Conservation (phyloP, 30 jellyfish, hydroid and myxozoan species). For the Pelagia noctiluca region DNA sequence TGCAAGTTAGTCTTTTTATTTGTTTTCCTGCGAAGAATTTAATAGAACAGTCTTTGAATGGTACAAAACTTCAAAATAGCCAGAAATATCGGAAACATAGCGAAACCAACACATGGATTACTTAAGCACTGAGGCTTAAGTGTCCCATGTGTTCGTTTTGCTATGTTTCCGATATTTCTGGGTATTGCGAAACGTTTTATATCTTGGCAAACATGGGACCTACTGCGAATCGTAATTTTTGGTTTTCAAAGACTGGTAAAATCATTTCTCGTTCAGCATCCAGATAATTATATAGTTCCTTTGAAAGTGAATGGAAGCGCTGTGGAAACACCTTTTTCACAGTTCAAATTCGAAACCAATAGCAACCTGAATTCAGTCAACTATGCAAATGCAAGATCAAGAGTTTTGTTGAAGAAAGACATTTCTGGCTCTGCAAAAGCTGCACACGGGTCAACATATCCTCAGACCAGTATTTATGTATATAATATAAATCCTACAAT, state of each 20-base stretch:
- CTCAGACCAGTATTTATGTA: neutral
- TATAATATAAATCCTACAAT: neutral
- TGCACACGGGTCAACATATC: constrained; percentile 26
- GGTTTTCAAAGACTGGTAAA: neutral
- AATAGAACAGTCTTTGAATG: too few species aligned
- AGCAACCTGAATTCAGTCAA: neutral
- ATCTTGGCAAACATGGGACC: constrained; percentile 22
- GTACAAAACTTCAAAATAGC: too few species aligned
- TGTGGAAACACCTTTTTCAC: constrained; percentile 5
- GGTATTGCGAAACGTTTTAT: constrained; percentile 1
- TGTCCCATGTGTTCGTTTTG: too few species aligned
- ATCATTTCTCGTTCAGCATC: neutral
- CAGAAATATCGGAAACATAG: too few species aligned
- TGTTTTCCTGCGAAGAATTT: too few species aligned
- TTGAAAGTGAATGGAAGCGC: constrained; percentile 23
- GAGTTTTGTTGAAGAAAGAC: constrained; percentile 3
- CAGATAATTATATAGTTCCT: neutral
- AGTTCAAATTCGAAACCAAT: constrained; percentile 15
- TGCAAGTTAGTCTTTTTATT: constrained; percentile 9
- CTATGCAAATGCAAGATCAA: constrained; percentile 10
- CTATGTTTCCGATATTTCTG: too few species aligned
- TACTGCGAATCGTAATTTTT: neutral
- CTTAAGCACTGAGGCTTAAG: too few species aligned
- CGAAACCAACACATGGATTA: too few species aligned
- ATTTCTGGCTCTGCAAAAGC: constrained; percentile 2